Evolutionary conservation across 2,113 vertebrate genomes (phyloP), one percentile per base, ranked within the genome.

Genomic region (Colistium nudipinnis): DNA sequence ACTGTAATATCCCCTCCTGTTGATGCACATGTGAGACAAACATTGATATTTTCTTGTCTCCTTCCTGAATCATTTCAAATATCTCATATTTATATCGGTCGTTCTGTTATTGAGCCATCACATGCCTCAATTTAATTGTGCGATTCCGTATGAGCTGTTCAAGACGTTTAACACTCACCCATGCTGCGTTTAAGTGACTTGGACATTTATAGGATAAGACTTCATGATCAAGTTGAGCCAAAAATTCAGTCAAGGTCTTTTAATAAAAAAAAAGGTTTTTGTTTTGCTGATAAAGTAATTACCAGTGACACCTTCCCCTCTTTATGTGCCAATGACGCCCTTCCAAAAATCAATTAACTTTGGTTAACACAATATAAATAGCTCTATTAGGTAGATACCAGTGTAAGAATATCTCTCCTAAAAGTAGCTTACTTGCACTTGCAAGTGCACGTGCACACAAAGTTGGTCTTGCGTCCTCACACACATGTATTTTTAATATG

Each of bases 401-500:
- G 27, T 51, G 39, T 44, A 39, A 70, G 72, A 64, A 61, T 65
- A 25, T 17, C 39, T 19, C 38, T 53, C 22, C 71, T 73, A 24
- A 60, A 65, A 57, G 49, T 47, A 52, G 45, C 44, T 16, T 27
- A 30, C 57, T 49, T 54, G 45, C 68, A 30, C 39, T 5, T 14
- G 7, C 36, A 61, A 44, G 38, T 59, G 28, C 4, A 12, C 51
- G 31, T 19, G 9, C 36, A 20, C 38, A 20, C 57, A 28, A 20
- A 49, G 67, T 24, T n/a, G 44, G 62, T 71, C 39, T 17, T 22
- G 66, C 43, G 41, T 80, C 71, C 83, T 86, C 56, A 62, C 55
- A 30, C 41, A 1, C 75, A 76, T 88, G 82, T 67, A 83, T 88
- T 88, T 87, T 87, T 86, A 88, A 87, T 84, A 57, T 77, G 86